These are phyloP conservation scores for Xestia ashworthii DNA, from an alignment of 2,888 invertebrate species.

Conservation along the genomic window DNA sequence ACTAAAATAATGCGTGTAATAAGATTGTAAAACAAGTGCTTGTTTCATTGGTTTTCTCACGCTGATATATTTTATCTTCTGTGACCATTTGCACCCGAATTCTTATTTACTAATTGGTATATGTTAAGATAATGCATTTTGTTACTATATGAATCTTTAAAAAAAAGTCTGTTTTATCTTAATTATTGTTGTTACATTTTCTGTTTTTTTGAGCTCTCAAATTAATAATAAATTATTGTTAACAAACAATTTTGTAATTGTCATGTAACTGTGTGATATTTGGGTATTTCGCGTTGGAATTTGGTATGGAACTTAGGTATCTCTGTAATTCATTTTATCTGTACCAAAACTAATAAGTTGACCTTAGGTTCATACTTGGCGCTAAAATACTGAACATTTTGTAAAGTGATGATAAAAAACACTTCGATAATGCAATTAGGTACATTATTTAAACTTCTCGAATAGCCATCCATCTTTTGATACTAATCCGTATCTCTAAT, in stretches of 20 bases:
- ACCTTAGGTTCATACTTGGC: slow-evolving; percentile 5
- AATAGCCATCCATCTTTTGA: too few relatives aligned
- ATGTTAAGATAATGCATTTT: slow-evolving; percentile 1
- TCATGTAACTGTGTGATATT: slow-evolving; percentile 12
- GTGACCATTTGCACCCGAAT: background rate
- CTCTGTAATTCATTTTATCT: background rate
- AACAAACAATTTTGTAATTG: background rate
- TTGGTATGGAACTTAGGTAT: background rate
- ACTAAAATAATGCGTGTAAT: too few relatives aligned
- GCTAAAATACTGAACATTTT: background rate
- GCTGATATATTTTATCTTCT: slow-evolving; percentile 9
- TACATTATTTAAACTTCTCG: background rate
- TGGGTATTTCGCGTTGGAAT: background rate
- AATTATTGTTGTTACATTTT: background rate
- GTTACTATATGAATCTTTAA: too few relatives aligned
- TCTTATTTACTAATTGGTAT: slow-evolving; percentile 24
- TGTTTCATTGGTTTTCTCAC: slow-evolving; percentile 21
- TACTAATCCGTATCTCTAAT: too few relatives aligned
- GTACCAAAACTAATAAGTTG: background rate
- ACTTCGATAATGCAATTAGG: background rate
- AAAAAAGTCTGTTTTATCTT: background rate
- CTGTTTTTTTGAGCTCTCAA: background rate
- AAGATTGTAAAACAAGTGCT: too few relatives aligned
- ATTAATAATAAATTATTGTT: background rate
- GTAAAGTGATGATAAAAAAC: background rate